Base-by-base conservation (phyloP, 2,113 vertebrate species). In the Phylloscopus trochiloides region DNA sequence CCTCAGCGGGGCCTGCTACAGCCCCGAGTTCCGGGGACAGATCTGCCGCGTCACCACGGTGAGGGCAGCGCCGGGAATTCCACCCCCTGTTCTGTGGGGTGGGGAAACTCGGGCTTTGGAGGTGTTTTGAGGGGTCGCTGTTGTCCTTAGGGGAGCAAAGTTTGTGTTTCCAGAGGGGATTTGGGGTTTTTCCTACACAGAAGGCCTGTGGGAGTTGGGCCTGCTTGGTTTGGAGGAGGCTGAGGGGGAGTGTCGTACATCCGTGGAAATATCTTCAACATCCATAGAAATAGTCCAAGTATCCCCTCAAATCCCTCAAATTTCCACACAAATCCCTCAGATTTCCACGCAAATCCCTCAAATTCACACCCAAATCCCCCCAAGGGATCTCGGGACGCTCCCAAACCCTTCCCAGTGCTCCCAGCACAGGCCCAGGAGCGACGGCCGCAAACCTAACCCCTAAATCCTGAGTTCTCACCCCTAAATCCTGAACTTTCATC, bases 1-100 rank as follows among this genome's bases (percentile, higher is more conserved):
- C 0, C 98, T 99, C 40, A 99, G 99, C 1, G 99, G 99, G 2
- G 99, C 99, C 94, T 99, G 99, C 95, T 99, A 99, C 97, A 98
- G 97, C 65, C 99, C 99, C 0, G 97, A 99, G 25, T 99, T 98
- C 98, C 99, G 98, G 25, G 99, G 99, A 19, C 99, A 99, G 82
- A 98, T 99, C 95, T 99, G 99, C 98, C 98, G 98, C 13, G 99
- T 99, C 97, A 99, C 99, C 20, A 98, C 98, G 68, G 99, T 99
- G 90, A 92, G 98, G 86, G 31, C 7, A 1, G 10, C 22, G 22
- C 22, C 10, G 20, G 29, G 45, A n/a, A 32, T 19, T 7, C 47
- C 20, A 22, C 21, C 45, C 45, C 21, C 19, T 47, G 45, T 19
- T 47, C 45, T 12, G 20, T 47, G 45, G 45, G 20, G 18, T 22